A percentile compares a stretch with the other conserved stretches of the same genome.
These are phyloP conservation scores for Pardalotus punctatus DNA, from an alignment of 2,113 vertebrate genomes.

Conservation along the genomic window DNA sequence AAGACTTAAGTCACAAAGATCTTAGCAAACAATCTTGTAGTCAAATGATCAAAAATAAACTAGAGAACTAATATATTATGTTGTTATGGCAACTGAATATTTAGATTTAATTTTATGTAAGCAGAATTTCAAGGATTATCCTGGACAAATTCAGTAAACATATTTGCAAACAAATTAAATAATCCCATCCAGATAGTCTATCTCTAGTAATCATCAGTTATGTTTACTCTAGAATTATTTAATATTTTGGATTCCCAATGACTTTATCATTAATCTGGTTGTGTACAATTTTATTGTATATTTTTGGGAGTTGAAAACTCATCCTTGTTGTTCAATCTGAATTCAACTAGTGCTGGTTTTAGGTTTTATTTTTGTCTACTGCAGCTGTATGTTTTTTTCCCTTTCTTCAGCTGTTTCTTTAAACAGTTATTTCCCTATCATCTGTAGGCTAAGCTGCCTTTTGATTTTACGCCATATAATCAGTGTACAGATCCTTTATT, in stretches of 20 bases:
- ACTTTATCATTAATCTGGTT: neutral
- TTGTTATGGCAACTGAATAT: slow-evolving; percentile 40
- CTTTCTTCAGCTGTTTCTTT: neutral
- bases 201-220: neutral
- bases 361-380: neutral
- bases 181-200: slow-evolving; percentile 12
- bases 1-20: neutral
- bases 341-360: neutral
- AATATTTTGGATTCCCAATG: neutral
- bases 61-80: slow-evolving; percentile 26
- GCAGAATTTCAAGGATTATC: slow-evolving; percentile 36
- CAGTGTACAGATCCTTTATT: neutral
- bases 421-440: neutral
- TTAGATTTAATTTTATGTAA: slow-evolving; percentile 48
- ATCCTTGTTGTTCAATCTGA: neutral
- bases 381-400: neutral
- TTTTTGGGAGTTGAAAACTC: neutral
- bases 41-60: neutral
- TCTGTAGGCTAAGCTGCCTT: neutral
- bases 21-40: neutral
- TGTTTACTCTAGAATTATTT: slow-evolving; percentile 2
- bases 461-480: neutral
- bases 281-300: neutral
- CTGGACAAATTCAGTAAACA: slow-evolving; percentile 3
- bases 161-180: slow-evolving; percentile 56